phyloP scores from a whole-genome alignment of 2,797 vertebrate species.

The Amblyopsis hoosieri region DNA sequence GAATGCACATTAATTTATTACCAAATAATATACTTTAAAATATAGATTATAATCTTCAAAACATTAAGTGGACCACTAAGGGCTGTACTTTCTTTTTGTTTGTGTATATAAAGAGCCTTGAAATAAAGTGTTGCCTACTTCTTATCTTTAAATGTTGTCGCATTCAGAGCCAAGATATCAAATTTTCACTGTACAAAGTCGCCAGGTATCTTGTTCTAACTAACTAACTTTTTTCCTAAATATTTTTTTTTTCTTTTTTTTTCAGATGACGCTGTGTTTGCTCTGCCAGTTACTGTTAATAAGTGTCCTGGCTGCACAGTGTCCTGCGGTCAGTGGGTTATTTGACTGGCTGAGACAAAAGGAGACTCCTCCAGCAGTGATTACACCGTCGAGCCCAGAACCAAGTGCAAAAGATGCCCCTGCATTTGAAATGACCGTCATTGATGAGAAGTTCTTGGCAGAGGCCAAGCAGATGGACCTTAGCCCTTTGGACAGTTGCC shows the following conservation, averaged over 20 bases:
- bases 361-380: slow-evolving; percentile 11
- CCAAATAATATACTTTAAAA: no score
- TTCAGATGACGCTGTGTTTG: slow-evolving; percentile 46
- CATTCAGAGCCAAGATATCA: no score
- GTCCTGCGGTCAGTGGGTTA: slow-evolving; percentile 52
- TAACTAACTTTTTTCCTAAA: neutral
- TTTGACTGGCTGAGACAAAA: slow-evolving; percentile 77
- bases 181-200: no score
- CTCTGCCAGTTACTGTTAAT: slow-evolving; percentile 39
- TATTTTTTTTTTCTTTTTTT: neutral
- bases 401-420: slow-evolving; percentile 50
- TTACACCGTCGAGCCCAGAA: slow-evolving; percentile 14
- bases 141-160: no score
- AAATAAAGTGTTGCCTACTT: no score
- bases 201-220: no score
- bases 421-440: slow-evolving; percentile 69
- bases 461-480: slow-evolving; percentile 68
- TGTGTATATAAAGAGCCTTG: no score
- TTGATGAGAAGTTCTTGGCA: slow-evolving; percentile 72
- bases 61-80: no score
- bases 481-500: slow-evolving; percentile 70
- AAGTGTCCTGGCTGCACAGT: slow-evolving; percentile 42
- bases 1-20: no score
- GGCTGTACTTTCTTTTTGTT: no score
- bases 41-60: no score